Base-by-base conservation (phyloP, 2,113 vertebrate species). In the Aplodontia rufa region DNA sequence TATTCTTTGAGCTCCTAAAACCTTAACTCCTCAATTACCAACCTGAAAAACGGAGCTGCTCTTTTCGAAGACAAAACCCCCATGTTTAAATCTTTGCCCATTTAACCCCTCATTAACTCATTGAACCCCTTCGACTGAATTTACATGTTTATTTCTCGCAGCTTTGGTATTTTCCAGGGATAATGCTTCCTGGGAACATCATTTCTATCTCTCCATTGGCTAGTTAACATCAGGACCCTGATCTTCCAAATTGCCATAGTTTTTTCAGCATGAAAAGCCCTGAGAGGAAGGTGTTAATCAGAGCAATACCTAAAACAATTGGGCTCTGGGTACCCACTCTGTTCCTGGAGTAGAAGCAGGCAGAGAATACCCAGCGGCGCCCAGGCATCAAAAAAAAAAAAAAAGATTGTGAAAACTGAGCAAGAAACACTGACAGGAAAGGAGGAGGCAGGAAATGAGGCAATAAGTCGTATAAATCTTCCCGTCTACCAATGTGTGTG, bases 201-300 rank as follows among this genome's bases (percentile, higher is more conserved):
- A 9, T 85, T 92, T 93, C 30, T 35, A 5, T 71, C 80, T 92
- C 85, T 95, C 87, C 76, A 40, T 83, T 0, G 47, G 93, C 97
- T 90, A 93, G 83, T 96, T 93, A 94, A 91, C 95, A 87, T 69
- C 47, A 37, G 47, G 93, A 96, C 83, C 90, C 90, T 26, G 62
- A 91, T 83, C 91, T 93, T 93, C 93, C 93, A 94, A 96, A 94
- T 64, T 68, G 83, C 95, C 86, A 51, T 51, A n/a, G 86, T 74
- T 37, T 95, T 96, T 90, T 66, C 72, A 87, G 87, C 28, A 66
- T 76, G 64, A 95, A 88, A 93, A 95, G 49, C 93, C 96, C 87
- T 79, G 87, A 9, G 87, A 97, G 96, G 96, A 96, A 96, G 92
- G 82, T 97, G 96, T 94, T 97, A 95, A 97, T 97, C 97, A 97